Conservation (phyloP, 2,888 invertebrate genomes). For the Acanthosoma haemorrhoidale region DNA sequence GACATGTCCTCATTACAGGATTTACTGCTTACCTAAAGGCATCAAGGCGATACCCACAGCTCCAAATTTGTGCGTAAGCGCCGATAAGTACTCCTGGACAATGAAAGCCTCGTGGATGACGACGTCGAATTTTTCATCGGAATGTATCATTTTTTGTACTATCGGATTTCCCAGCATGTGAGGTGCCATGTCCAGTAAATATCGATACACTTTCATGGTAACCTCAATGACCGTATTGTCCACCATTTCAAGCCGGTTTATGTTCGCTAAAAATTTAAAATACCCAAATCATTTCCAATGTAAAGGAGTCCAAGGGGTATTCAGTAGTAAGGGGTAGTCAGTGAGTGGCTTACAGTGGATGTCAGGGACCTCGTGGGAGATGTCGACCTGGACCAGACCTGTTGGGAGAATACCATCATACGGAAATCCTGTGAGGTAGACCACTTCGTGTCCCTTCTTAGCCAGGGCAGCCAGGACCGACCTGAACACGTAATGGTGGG, state of each 20-base stretch:
- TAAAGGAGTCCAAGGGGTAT: background rate
- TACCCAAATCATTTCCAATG: background rate
- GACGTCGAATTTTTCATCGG: slow-evolving; percentile 32
- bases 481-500: slow-evolving; percentile 39
- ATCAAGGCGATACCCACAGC: slow-evolving; percentile 30
- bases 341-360: background rate
- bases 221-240: background rate
- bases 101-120: slow-evolving; percentile 31
- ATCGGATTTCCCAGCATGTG: background rate
- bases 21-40: slow-evolving; percentile 28
- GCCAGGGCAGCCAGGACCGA: slow-evolving; percentile 39
- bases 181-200: background rate
- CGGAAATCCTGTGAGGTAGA: slow-evolving; percentile 21
- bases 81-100: slow-evolving; percentile 31
- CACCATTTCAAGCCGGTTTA: background rate
- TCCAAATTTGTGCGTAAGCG: slow-evolving; percentile 37
- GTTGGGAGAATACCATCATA: background rate
- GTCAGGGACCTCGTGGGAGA: background rate
- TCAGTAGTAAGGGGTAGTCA: no score
- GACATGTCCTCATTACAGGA: no score
- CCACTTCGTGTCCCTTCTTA: slow-evolving; percentile 40
- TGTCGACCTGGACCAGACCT: background rate
- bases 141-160: slow-evolving; percentile 26
- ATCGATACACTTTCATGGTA: background rate
- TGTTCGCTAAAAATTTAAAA: background rate